Evolutionary conservation across 1,140 invertebrate genomes (phyloP), one percentile per base, ranked within the genome.

Genomic region (Philaenus spumarius): DNA sequence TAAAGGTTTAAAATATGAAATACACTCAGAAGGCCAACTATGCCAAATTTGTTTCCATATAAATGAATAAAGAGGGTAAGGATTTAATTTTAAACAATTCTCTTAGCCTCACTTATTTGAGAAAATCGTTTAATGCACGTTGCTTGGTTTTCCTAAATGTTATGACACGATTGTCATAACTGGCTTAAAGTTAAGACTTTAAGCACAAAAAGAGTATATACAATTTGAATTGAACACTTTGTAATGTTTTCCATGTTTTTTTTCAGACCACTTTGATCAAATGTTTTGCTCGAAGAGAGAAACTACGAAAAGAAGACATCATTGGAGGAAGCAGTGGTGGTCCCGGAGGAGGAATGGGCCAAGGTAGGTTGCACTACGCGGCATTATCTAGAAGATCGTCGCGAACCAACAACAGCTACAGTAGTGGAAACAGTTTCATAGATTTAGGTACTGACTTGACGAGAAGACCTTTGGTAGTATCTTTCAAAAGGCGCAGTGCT

Each of bases 231-330:
- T n/a, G n/a, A n/a, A n/a, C n/a, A n/a, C n/a, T n/a, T n/a, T n/a
- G n/a, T n/a, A n/a, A n/a, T 45, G 15, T 45, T 17, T 6, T 48
- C 11, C 34, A 7, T 23, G 12, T 46, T 15, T n/a, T 47, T 2
- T 62, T 59, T 47, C 61, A 66, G 65, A 63, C 53, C 19, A 63
- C 62, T 2, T 54, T 66, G 47, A 61, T 63, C 26, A 55, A 58
- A 19, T 66, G 64, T 43, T 54, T 64, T 46, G 35, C 34, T 15
- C 23, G 46, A 40, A n/a, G n/a, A n/a, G 57, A 54, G 50, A 9
- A 45, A 20, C 45, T 48, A 12, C 23, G 45, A 17, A 1, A 35
- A 30, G 22, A 24, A 7, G 50, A 52, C 22, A 45, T 48, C 40
- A 19, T 53, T 48, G 45, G 51, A 19, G 59, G 58, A 51, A 35